phyloP scores from a whole-genome alignment of 2,797 vertebrate genomes.

The Coluber constrictor region DNA sequence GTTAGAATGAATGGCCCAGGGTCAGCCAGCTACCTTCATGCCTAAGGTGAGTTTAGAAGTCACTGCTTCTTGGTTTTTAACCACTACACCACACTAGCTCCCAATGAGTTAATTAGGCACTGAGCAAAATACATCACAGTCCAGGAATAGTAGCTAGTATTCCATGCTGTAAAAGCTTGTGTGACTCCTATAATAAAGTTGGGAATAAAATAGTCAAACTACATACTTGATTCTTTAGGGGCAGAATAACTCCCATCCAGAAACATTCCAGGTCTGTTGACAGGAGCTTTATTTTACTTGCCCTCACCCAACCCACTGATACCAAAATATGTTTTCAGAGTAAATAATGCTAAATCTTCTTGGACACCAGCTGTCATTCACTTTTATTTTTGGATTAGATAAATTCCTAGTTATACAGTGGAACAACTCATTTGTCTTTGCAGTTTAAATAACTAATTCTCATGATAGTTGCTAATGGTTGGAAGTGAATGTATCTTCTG shows the following conservation, averaged over 20 bases:
- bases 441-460: conserved; percentile 5
- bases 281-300: neutral
- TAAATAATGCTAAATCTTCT: conserved; percentile 42
- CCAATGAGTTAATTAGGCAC: too few species aligned
- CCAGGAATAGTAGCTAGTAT: neutral
- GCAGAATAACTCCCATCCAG: neutral
- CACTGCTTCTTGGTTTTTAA: too few species aligned
- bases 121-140: too few species aligned
- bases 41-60: too few species aligned
- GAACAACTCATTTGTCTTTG: conserved; percentile 6
- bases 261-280: neutral
- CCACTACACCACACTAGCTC: too few species aligned
- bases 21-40: too few species aligned
- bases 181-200: neutral
- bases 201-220: neutral
- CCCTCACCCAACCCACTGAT: neutral
- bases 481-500: neutral
- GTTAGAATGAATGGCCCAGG: too few species aligned
- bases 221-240: neutral
- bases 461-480: neutral
- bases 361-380: conserved; percentile 53
- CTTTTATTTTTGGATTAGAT: conserved; percentile 47
- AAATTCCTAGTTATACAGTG: conserved; percentile 24
- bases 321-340: neutral
- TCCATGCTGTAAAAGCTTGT: neutral